Percentiles rank a stretch among this genome's conserved stretches.
Evolutionary conservation across 1,140 invertebrate genomes (phyloP).

Genomic region (Laodelphax striatellus): DNA sequence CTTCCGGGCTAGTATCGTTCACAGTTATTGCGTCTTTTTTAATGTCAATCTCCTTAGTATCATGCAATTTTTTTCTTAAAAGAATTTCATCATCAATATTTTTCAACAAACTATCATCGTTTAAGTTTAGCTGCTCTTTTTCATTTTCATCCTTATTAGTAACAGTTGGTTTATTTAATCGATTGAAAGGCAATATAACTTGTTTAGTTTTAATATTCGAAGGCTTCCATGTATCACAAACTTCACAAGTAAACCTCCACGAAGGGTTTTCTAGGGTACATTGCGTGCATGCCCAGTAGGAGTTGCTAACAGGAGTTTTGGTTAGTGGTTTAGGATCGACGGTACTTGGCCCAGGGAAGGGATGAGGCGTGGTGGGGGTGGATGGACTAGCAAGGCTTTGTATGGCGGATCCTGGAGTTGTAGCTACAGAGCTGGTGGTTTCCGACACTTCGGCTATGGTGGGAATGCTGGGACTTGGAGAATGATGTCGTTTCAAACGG

Average conservation of each 20-base stretch:
- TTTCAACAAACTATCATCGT: neutral
- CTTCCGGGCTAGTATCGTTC: neutral
- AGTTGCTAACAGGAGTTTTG: neutral
- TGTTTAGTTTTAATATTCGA: neutral
- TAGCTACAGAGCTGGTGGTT: constrained; percentile 23
- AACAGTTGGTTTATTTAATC: neutral
- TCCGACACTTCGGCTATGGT: constrained; percentile 29
- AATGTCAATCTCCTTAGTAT: neutral
- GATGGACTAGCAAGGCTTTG: neutral
- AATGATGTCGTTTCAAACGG: constrained; percentile 19
- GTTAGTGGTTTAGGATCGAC: neutral
- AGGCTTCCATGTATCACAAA: constrained; percentile 32
- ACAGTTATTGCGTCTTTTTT: neutral
- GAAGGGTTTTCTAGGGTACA: constrained; percentile 41
- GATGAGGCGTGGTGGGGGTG: neutral
- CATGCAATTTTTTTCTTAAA: neutral
- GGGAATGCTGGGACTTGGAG: constrained; percentile 28
- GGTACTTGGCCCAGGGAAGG: neutral
- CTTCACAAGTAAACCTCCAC: constrained; percentile 43
- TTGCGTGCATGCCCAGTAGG: constrained; percentile 37
- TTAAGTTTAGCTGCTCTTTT: neutral
- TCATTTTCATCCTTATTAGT: neutral
- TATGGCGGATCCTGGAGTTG: constrained; percentile 23
- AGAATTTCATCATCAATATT: neutral
- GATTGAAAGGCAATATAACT: too few species aligned